Conservation (phyloP, 2,113 vertebrate genomes). For the Microcebus lehilahytsara region DNA sequence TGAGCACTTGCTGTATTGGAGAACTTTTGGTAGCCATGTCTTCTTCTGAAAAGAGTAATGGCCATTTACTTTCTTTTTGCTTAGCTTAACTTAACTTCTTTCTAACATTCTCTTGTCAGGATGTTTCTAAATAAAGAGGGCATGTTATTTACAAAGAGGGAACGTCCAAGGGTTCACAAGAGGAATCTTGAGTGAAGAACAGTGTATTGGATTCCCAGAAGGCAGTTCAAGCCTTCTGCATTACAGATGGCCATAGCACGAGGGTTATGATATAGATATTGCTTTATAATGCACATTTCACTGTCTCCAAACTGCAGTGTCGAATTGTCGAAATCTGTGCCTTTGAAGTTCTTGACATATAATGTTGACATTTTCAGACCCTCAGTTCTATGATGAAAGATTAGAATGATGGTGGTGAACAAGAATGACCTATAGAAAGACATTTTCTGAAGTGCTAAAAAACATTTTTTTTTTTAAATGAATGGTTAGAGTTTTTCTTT, state of each 20-base stretch:
- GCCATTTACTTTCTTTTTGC: not conserved
- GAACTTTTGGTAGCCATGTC: not conserved
- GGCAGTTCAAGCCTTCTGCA: not conserved
- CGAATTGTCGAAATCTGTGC: conserved; percentile 24
- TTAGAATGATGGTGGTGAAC: conserved; percentile 40
- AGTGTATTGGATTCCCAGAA: not conserved
- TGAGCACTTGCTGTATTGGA: not conserved
- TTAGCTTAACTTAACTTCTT: not conserved
- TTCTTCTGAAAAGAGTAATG: not conserved
- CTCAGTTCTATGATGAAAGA: conserved; percentile 42
- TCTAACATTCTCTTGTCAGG: not conserved
- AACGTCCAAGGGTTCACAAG: not conserved
- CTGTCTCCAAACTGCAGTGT: not conserved
- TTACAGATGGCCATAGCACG: not conserved
- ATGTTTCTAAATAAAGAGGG: not conserved
- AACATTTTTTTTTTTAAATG: not conserved
- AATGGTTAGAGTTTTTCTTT: conserved; percentile 39
- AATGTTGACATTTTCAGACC: conserved; percentile 59
- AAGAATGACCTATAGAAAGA: conserved; percentile 49
- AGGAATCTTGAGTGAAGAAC: not conserved
- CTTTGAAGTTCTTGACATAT: conserved; percentile 48
- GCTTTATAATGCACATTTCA: conserved; percentile 37
- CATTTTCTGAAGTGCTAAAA: conserved; percentile 47
- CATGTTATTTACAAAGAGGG: not conserved
- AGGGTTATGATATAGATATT: not conserved